These are phyloP conservation scores for Myotis myotis DNA, from an alignment of 2,797 vertebrate genomes.

Conservation along the genomic window DNA sequence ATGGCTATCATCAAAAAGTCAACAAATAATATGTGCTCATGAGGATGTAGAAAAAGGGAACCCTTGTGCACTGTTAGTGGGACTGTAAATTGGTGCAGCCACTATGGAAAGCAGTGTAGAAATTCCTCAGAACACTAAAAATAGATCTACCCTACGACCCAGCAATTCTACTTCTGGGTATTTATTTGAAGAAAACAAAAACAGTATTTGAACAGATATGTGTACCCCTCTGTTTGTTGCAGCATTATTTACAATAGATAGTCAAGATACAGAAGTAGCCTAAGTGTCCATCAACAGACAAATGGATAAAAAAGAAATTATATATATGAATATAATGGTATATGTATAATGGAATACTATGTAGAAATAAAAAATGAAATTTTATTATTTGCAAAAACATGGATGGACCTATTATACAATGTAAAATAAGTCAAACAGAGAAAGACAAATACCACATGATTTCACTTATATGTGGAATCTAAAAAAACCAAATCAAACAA, in stretches of 20 bases:
- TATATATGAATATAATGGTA: neutral
- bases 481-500: neutral
- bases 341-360: neutral
- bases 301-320: neutral
- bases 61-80: neutral
- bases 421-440: neutral
- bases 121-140: neutral
- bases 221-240: neutral
- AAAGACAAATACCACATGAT: neutral
- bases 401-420: neutral
- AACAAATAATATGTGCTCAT: neutral
- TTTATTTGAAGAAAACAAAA: neutral
- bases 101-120: neutral
- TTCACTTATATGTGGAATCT: neutral
- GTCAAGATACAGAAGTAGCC: neutral
- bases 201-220: neutral
- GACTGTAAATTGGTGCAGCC: neutral
- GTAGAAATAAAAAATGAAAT: neutral
- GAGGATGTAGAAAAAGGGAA: neutral
- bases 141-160: neutral
- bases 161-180: neutral
- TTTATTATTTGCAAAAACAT: neutral
- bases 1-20: neutral
- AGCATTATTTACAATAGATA: neutral
- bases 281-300: neutral